Conservation (phyloP, 2,113 vertebrate genomes). For the Oreocharis arfaki region DNA sequence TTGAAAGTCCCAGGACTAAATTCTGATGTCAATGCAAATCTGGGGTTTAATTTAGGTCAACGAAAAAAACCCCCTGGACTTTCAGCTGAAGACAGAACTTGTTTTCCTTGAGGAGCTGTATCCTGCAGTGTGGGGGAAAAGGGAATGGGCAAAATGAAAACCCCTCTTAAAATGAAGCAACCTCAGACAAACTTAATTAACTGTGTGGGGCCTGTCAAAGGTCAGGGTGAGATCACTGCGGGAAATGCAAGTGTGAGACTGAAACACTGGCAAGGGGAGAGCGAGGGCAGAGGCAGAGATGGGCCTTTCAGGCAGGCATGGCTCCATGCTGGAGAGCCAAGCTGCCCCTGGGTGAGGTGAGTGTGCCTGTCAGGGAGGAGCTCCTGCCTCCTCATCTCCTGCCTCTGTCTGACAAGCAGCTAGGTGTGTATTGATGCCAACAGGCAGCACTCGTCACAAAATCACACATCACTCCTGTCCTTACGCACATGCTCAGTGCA, state of each 20-base stretch:
- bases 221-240: background rate
- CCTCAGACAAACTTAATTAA: background rate
- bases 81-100: background rate
- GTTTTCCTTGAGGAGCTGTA: background rate
- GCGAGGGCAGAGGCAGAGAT: background rate
- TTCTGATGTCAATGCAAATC: slow-evolving; percentile 22
- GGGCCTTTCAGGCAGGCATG: background rate
- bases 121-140: background rate
- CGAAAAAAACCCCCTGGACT: background rate
- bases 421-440: fast-evolving
- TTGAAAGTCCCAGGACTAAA: background rate
- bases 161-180: background rate
- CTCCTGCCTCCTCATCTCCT: background rate
- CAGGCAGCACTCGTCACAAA: background rate
- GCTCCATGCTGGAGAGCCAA: background rate
- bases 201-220: background rate
- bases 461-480: fast-evolving
- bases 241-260: background rate
- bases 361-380: background rate
- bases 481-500: fast-evolving
- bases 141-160: background rate
- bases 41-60: slow-evolving; percentile 4
- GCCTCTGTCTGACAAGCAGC: background rate
- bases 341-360: fast-evolving
- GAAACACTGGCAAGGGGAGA: fast-evolving